phyloP scores from a whole-genome alignment of 2,797 vertebrate genomes.

The Xiphorhynchus erythropygius region DNA sequence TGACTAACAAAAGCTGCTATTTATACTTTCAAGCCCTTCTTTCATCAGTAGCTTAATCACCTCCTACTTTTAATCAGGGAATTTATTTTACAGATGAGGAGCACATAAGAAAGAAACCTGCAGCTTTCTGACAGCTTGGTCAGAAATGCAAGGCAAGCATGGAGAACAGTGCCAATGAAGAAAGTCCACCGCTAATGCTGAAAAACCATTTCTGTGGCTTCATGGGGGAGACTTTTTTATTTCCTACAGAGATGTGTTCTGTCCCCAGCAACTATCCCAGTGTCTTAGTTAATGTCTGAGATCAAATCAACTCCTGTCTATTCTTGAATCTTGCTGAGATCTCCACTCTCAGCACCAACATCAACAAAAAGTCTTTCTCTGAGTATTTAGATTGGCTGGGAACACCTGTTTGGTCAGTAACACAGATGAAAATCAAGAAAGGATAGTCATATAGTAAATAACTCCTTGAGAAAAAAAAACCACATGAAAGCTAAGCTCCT shows the following conservation, averaged over 20 bases:
- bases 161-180: neutral
- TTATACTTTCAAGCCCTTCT: neutral
- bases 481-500: neutral
- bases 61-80: neutral
- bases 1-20: neutral
- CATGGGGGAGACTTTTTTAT: neutral
- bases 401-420: neutral
- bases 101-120: neutral
- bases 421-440: neutral
- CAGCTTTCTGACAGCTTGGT: neutral
- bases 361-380: neutral
- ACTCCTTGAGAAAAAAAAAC: neutral
- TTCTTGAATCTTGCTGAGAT: neutral
- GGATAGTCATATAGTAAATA: neutral
- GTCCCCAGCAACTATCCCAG: neutral
- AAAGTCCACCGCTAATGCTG: neutral
- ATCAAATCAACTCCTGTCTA: neutral
- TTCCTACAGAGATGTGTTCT: neutral
- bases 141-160: neutral
- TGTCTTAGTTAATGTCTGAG: neutral
- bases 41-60: conserved; percentile 10
- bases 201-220: neutral
- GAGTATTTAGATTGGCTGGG: neutral
- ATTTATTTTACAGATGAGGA: conserved; percentile 10
- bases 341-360: neutral